Evolutionary conservation across 2,888 invertebrate genomes (phyloP), one percentile per base, ranked within the genome.

Genomic region (Actias luna): DNA sequence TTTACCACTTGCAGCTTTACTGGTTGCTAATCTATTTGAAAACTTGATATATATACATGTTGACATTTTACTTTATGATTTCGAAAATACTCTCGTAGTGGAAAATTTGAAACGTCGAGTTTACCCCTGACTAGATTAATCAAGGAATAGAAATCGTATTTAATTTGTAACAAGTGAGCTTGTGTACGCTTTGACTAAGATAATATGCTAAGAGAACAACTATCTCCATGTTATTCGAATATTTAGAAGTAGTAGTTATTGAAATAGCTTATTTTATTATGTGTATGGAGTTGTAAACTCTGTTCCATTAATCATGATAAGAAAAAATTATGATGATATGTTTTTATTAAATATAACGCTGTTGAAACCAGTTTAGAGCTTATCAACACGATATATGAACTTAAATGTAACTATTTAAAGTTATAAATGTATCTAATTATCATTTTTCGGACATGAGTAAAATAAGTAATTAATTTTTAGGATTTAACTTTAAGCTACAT

Each of bases 1-100:
- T 31, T 46, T 42, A 42, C n/a, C 42, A 42, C 60, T 46, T 22
- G 18, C 25, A 7, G 50, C 25, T 46, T 16, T 50, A 60, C 25
- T 22, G 46, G 60, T 35, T 14, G 4, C 33, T 46, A 33, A 50
- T 33, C 33, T 50, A 60, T 60, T 46, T 25, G 55, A 29, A 55
- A 55, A 29, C 55, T 22, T 46, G 22, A 46, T 46, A 22, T 29
- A 29, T 55, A 55, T 55, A 14, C 16, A 55, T n/a, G 16, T 55
- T 29, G 55, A 55, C 29, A 16, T 29, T 16, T 55, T 55, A 55
- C 55, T 55, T 55, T 29, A 16, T 29, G 27, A 55, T 27, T 55
- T 55, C 55, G 29, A 29, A 55, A 55, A 55, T 18, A n/a, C 29
- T 55, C 55, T 55, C 29, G 29, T 16, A 29, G 55, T 29, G n/a